Evolutionary conservation across 1,140 invertebrate genomes (phyloP), one percentile per base, ranked within the genome.

Genomic region (Phymorhynchus buccinoides): DNA sequence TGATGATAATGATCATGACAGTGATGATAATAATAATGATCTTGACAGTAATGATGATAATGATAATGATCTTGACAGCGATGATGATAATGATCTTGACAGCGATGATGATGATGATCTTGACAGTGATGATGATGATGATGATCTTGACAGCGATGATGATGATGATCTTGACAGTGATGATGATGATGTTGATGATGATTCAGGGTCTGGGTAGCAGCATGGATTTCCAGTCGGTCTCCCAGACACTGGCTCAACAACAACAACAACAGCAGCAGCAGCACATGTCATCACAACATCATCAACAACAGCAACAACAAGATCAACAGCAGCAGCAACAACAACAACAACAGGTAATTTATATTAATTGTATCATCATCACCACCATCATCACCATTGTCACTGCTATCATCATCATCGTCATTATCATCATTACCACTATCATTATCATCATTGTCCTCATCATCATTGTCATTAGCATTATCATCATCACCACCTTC

Each of bases 251-350:
- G 39, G 79, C 84, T 42, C 68, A 84, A 35, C 86, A 86, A 62
- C 81, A 86, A 52, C 88, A 89, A 44, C 90, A 87, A 42, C 85
- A 87, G 66, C 87, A 89, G 73, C 87, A 88, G 77, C 85, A 87
- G 52, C 66, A 83, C 82, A 83, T 62, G 30, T 32, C 83, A 77
- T 84, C 84, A 80, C 86, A 87, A 35, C 84, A 85, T 44, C 87
- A 88, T 1, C 56, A 62, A 27, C 56, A 62, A 27, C 56, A 62
- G 52, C 87, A 86, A 71, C 81, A 83, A 86, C 84, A 89, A 56
- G 42, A 78, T 82, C 80, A 77, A 71, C 66, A 80, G 32, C 86
- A 86, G 85, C 87, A 86, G 81, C 86, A 86, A 37, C 80, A 84
- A 37, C 79, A 83, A 44, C 73, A 84, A 35, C 75, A 86, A 62